A percentile compares a stretch with the other conserved stretches of the same genome.
Conservation (phyloP, 2,797 vertebrate species). For the Aotus griseimembra region DNA sequence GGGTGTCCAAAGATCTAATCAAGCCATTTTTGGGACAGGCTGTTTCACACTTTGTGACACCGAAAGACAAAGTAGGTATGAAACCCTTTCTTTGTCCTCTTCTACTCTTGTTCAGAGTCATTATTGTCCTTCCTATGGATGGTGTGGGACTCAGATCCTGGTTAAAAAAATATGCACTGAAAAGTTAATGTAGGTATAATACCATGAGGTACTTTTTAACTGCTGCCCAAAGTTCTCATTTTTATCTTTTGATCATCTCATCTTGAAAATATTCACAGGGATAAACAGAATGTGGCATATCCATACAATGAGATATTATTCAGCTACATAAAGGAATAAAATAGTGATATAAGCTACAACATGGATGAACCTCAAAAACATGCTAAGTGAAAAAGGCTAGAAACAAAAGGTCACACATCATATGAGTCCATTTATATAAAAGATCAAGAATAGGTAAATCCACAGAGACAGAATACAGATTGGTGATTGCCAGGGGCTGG, state of each 20-base stretch:
- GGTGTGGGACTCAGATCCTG: not conserved
- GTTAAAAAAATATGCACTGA: not conserved
- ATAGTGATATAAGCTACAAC: not conserved
- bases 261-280: not conserved
- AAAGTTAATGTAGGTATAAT: not conserved
- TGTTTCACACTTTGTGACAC: not conserved
- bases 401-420: not conserved
- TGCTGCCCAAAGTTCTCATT: not conserved
- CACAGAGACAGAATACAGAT: not conserved
- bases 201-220: not conserved
- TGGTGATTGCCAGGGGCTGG: not conserved
- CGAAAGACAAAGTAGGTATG: not conserved
- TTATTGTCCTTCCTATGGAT: not conserved
- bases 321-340: conserved; percentile 17
- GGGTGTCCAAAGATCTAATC: not conserved
- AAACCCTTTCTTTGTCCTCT: not conserved
- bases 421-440: not conserved
- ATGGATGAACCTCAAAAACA: not conserved
- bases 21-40: not conserved
- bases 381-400: not conserved
- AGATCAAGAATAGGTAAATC: not conserved
- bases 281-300: not conserved
- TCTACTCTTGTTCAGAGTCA: not conserved
- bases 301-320: not conserved
- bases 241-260: conserved; percentile 19